Base-by-base conservation (phyloP, 2,113 vertebrate genomes). In the Poeciliopsis retropinna region DNA sequence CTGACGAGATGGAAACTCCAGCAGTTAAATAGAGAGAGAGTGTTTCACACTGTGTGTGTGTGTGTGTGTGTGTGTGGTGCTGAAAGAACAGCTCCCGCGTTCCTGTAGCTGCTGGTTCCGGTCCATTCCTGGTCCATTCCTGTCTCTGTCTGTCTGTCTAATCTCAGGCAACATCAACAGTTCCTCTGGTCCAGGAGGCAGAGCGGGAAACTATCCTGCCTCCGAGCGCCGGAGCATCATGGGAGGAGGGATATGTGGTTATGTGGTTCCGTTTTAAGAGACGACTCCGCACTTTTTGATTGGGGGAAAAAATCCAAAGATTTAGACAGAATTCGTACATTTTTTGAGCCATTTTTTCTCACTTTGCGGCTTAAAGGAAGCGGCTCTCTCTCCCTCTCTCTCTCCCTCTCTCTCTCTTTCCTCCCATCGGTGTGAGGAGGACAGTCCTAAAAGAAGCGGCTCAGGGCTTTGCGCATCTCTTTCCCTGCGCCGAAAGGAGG, bases 31-130 rank as follows among this genome's bases (percentile, higher is more conserved):
- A 63, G 32, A 72, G 44, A 7, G 12, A 47, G 19, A 14, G 62
- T 0, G 28, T 27, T 37, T 25, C 51, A 54, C 22, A 22, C 2
- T 70, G 32, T 10, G 34, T 34, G 34, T 37, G 34, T 37, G 34
- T 37, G 34, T 37, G 34, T 37, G 15, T 0, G 19, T 11, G n/a
- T 41, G 8, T 13, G 68, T 73, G 80, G 87, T 83, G 87, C 90
- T 91, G 90, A 90, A 87, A 34, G 80, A 79, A 88, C 84, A 90
- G 87, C 88, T 31, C 76, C 83, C 68, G 60, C 70, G 69, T 61
- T 60, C 0, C 0, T 60, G 37, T 61, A n/a, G 73, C 64, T 60
- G 51, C 51, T 10, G 17, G 44, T 47, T 17, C 44, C 14, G 17
- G 44, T 47, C 44, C 44, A 17, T 3, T 57, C 22, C 51, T 11